Percentiles rank a stretch among this genome's conserved stretches.
These are phyloP conservation scores for Psilopsiagon aurifrons DNA, from an alignment of 2,113 vertebrate species.

Conservation along the genomic window DNA sequence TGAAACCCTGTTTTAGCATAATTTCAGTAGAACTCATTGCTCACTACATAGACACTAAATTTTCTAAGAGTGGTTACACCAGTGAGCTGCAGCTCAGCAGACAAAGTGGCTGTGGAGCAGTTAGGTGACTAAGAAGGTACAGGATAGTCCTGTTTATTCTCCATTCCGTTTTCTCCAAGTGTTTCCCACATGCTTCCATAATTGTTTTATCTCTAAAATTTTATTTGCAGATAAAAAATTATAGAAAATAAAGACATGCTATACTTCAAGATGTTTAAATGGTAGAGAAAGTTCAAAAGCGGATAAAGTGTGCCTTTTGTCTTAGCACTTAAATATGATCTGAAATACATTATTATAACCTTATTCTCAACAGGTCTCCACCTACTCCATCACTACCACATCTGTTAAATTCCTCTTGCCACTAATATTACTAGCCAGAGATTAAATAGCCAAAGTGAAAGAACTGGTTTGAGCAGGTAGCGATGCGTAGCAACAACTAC, in stretches of 20 bases:
- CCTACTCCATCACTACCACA: background rate
- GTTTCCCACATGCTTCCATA: accelerated
- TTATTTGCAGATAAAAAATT: background rate
- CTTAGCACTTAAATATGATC: background rate
- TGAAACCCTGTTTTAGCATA: background rate
- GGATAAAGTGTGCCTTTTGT: background rate
- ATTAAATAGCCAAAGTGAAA: slow-evolving; percentile 49
- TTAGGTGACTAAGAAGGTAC: background rate
- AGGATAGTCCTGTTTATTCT: background rate
- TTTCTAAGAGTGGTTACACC: background rate
- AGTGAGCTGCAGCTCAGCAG: background rate
- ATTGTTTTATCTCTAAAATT: accelerated
- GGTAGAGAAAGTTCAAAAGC: background rate
- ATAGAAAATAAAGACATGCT: background rate
- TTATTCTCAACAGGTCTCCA: background rate
- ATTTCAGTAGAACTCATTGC: background rate
- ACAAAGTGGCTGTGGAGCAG: background rate
- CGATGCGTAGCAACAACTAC: background rate
- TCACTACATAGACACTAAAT: background rate
- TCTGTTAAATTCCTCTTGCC: slow-evolving; percentile 15
- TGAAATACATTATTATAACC: background rate
- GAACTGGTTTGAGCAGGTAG: slow-evolving; percentile 62
- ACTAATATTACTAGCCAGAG: background rate
- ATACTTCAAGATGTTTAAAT: background rate
- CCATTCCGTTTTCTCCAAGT: background rate